Evolutionary conservation across 2,113 vertebrate species (phyloP).

Genomic region (Heptranchias perlo): DNA sequence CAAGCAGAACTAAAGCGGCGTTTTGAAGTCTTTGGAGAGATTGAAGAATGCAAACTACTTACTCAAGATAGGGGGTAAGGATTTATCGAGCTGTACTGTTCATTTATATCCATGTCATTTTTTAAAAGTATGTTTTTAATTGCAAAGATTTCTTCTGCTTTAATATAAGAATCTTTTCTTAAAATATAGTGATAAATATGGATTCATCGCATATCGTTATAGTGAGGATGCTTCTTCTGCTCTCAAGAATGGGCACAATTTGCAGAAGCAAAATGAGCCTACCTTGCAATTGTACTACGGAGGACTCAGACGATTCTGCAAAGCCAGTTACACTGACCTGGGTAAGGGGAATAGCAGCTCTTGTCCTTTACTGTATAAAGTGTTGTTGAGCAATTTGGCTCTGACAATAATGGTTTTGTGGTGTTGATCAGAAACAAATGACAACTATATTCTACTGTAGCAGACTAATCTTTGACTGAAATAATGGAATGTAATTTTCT

Average conservation of each 20-base stretch:
- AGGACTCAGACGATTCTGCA: slow-evolving; percentile 65
- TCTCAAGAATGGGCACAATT: slow-evolving; percentile 57
- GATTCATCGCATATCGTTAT: slow-evolving; percentile 82
- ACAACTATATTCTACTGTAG: not conserved
- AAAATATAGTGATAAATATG: slow-evolving; percentile 73
- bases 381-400: not conserved
- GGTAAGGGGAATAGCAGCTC: slow-evolving; percentile 60
- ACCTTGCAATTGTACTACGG: slow-evolving; percentile 67
- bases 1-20: slow-evolving; percentile 85
- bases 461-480: too few relatives aligned
- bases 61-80: slow-evolving; percentile 64
- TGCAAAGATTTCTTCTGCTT: not conserved
- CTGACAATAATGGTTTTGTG: not conserved
- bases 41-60: slow-evolving; percentile 86
- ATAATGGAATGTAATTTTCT: not conserved
- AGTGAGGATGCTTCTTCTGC: slow-evolving; percentile 66
- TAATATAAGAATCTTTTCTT: not conserved
- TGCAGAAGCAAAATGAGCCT: slow-evolving; percentile 69
- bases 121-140: not conserved
- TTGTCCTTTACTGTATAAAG: too few relatives aligned
- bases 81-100: not conserved
- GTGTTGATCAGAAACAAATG: not conserved
- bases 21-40: slow-evolving; percentile 84
- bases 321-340: slow-evolving; percentile 83
- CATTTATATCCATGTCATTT: not conserved